Evolutionary conservation across 2,797 vertebrate species (phyloP).

Genomic region (Cuniculus paca): DNA sequence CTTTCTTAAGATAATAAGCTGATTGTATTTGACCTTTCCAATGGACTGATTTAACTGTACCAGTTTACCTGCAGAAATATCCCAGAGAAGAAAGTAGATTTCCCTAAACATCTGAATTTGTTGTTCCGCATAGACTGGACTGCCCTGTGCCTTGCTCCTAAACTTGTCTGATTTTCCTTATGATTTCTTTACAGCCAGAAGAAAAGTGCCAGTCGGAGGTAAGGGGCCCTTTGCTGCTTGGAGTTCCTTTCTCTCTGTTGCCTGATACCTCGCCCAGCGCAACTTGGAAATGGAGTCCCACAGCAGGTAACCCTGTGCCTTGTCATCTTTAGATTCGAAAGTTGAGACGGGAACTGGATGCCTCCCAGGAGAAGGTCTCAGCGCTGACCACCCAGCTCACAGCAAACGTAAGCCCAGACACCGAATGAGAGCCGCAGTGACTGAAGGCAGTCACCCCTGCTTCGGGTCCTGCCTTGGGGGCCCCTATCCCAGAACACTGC

Average conservation of each 20-base stretch:
- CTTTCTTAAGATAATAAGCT: not conserved
- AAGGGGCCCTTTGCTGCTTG: constrained; percentile 80
- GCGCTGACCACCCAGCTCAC: constrained; percentile 98
- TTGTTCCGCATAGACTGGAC: not conserved
- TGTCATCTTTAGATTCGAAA: constrained; percentile 94
- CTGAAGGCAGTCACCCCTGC: not conserved
- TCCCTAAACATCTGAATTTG: not conserved
- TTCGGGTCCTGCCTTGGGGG: not conserved
- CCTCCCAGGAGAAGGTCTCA: constrained; percentile 98
- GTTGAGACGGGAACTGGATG: constrained; percentile 96
- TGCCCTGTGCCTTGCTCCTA: not conserved
- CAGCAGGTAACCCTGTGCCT: constrained; percentile 68
- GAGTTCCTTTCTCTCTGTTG: not conserved
- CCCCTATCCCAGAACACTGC: not conserved
- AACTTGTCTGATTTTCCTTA: constrained; percentile 27
- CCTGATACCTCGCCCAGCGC: not conserved
- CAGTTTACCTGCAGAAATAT: constrained; percentile 15
- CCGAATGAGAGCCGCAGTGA: no score
- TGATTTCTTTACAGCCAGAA: constrained; percentile 92
- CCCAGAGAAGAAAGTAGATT: not conserved
- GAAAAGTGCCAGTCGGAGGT: constrained; percentile 99
- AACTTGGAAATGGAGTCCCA: not conserved
- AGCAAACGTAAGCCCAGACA: constrained; percentile 93
- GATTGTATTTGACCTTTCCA: not conserved
- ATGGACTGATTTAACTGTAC: not conserved